Percentiles rank a stretch among this genome's conserved stretches.
Evolutionary conservation across 1,140 invertebrate species (phyloP).

Genomic region (Diuraphis noxia): DNA sequence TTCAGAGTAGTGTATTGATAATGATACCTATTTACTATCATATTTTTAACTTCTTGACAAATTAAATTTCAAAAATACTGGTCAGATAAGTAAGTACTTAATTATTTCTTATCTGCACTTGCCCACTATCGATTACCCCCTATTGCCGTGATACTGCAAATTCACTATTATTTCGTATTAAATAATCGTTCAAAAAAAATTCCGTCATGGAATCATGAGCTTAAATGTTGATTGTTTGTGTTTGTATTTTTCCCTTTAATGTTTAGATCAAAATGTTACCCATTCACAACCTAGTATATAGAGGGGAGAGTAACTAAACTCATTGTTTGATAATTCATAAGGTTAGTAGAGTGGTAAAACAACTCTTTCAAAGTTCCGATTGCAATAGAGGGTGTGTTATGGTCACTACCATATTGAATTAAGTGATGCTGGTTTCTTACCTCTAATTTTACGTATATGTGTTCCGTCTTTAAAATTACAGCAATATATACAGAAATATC

Average conservation of each 20-base stretch:
- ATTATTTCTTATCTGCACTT: not conserved
- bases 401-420: not conserved
- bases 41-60: not conserved
- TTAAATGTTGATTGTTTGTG: not conserved
- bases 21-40: not conserved
- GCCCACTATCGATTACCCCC: not conserved
- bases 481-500: not conserved
- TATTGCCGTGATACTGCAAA: rapidly evolving
- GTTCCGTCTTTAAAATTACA: not conserved
- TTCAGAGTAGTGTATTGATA: not conserved
- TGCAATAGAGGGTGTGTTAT: not conserved
- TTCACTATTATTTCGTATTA: not conserved
- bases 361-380: not conserved
- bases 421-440: not conserved
- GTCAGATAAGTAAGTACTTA: not conserved
- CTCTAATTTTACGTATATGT: not conserved
- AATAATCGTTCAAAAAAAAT: not conserved
- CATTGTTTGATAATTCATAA: not conserved
- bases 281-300: not conserved
- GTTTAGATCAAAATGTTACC: not conserved
- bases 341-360: not conserved
- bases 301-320: not conserved
- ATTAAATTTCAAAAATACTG: not conserved
- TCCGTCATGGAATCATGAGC: not conserved
- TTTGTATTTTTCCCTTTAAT: not conserved